Evolutionary conservation across 2,888 invertebrate species (phyloP).

Genomic region (Carabus problematicus): DNA sequence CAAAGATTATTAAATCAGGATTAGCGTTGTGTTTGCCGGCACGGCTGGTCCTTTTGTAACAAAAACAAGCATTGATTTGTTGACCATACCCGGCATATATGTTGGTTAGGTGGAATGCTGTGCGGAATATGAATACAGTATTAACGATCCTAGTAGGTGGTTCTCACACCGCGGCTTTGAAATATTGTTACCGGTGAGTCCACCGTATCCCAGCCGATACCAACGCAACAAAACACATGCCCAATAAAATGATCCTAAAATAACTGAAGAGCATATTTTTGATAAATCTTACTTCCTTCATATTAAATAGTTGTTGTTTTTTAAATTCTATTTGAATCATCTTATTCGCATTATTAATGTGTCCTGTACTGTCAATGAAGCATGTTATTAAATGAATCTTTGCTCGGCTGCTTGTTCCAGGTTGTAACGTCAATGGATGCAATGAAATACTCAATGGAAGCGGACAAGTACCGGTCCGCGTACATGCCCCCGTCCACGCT

Average conservation of each 20-base stretch:
- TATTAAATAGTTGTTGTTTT: too few species aligned
- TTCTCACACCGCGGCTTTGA: background rate
- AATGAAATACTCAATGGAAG: slow-evolving; percentile 80
- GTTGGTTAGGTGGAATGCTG: slow-evolving; percentile 18
- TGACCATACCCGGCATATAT: slow-evolving; percentile 44
- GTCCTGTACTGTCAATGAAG: background rate
- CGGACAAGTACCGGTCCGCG: slow-evolving; percentile 76
- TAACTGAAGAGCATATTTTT: too few species aligned
- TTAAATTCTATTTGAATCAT: too few species aligned
- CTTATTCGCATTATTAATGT: too few species aligned
- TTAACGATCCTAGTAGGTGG: slow-evolving; percentile 34
- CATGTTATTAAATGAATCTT: background rate
- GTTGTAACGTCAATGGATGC: slow-evolving; percentile 78
- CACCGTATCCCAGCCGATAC: too few species aligned
- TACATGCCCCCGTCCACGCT: slow-evolving; percentile 71
- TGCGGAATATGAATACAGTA: slow-evolving; percentile 30
- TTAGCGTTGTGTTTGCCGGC: slow-evolving; percentile 58
- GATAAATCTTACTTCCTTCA: too few species aligned
- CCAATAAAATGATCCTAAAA: too few species aligned
- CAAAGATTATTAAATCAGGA: slow-evolving; percentile 61
- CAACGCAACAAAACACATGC: too few species aligned
- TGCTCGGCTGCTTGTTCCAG: slow-evolving; percentile 64
- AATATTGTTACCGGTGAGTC: background rate
- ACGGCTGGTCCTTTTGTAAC: slow-evolving; percentile 45
- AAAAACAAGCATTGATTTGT: slow-evolving; percentile 58